Conservation (phyloP, 2,797 vertebrate genomes). For the Clamator glandarius region DNA sequence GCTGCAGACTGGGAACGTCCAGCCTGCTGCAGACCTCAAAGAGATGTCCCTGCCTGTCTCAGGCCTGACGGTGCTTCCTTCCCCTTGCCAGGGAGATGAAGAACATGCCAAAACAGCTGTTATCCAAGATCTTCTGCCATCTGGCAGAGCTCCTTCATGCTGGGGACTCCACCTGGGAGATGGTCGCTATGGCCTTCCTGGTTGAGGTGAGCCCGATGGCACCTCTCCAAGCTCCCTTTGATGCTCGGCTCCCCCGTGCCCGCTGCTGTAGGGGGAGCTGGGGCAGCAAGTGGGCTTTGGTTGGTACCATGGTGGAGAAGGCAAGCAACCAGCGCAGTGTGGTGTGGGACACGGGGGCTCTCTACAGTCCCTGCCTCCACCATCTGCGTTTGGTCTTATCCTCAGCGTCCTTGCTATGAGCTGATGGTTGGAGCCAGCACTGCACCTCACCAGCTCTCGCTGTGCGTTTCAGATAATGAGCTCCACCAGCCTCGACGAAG, state of each 20-base stretch:
- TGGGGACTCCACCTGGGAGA: background rate
- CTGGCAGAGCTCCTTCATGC: background rate
- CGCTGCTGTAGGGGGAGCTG: fast-evolving
- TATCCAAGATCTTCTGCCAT: background rate
- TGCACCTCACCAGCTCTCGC: fast-evolving
- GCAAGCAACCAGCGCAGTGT: background rate
- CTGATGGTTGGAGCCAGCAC: background rate
- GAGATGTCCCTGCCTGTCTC: background rate
- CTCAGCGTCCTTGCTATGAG: background rate
- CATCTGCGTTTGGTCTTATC: fast-evolving
- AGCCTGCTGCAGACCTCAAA: background rate
- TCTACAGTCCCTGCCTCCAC: background rate
- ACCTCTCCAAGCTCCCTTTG: fast-evolving
- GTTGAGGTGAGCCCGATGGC: background rate
- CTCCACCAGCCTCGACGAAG: fast-evolving
- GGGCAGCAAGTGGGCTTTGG: background rate
- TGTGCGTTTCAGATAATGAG: background rate
- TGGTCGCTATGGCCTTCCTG: background rate
- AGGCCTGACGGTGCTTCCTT: background rate
- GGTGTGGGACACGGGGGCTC: background rate
- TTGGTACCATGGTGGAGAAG: background rate
- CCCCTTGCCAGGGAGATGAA: background rate
- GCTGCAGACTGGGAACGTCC: background rate
- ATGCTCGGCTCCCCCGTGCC: background rate
- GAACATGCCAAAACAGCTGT: background rate